Conservation (phyloP, 2,888 invertebrate species). For the Melinaea menophilus region DNA sequence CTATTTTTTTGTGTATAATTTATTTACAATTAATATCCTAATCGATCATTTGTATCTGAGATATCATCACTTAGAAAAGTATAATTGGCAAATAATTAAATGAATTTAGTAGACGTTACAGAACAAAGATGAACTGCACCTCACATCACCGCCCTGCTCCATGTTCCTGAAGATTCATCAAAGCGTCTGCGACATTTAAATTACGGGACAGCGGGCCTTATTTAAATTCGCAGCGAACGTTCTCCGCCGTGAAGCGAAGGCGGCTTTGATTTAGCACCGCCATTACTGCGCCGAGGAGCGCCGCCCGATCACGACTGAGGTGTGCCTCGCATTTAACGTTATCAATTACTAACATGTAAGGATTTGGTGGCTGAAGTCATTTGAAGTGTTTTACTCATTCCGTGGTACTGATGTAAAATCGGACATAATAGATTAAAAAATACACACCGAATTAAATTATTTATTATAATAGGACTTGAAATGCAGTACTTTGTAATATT, state of each 20-base stretch:
- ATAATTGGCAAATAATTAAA: background rate
- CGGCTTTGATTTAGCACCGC: conserved; percentile 1
- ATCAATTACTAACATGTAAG: background rate
- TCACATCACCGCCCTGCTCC: background rate
- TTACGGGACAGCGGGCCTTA: background rate
- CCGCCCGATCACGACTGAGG: background rate
- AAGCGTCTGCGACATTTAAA: conserved; percentile 1
- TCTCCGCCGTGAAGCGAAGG: background rate
- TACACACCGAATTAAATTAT: too few species aligned
- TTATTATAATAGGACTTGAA: too few species aligned
- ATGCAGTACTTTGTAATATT: too few species aligned
- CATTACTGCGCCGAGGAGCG: conserved; percentile 1
- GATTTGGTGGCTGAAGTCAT: background rate
- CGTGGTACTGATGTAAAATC: too few species aligned
- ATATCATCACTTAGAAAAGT: background rate
- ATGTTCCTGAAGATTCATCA: background rate
- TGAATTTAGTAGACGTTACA: background rate
- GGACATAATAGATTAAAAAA: too few species aligned
- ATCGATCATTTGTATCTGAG: background rate
- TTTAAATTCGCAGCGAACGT: conserved; percentile 1
- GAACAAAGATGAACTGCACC: too few species aligned
- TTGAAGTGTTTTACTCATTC: too few species aligned
- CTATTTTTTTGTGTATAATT: too few species aligned
- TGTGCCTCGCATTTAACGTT: background rate
- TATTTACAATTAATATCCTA: too few species aligned